Evolutionary conservation across 2,888 invertebrate genomes (phyloP).

Genomic region (Iphiclides podalirius): DNA sequence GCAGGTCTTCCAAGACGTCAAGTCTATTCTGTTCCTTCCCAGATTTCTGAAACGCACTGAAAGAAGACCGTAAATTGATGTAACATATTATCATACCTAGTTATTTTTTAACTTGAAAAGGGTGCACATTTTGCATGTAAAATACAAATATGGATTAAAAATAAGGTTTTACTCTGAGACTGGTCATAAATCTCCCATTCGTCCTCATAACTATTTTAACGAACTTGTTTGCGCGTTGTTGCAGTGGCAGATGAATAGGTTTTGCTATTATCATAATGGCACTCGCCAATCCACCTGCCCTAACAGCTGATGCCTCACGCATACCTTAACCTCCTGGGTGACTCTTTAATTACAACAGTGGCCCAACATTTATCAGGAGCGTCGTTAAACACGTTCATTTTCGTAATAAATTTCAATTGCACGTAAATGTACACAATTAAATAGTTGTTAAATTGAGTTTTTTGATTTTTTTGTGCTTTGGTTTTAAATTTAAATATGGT

Average conservation of each 20-base stretch:
- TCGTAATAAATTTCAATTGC: constrained; percentile 19
- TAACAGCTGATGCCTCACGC: constrained; percentile 40
- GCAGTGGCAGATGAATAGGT: neutral
- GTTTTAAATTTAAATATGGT: too few relatives aligned
- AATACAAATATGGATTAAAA: too few relatives aligned
- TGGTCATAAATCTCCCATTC: neutral
- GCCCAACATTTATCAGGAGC: constrained; percentile 18
- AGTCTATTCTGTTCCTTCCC: too few relatives aligned
- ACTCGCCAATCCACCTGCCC: constrained; percentile 39
- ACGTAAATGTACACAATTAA: constrained; percentile 5
- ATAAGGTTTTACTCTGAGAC: too few relatives aligned
- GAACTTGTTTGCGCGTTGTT: constrained; percentile 1
- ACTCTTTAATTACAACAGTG: constrained; percentile 32
- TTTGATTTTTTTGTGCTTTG: too few relatives aligned
- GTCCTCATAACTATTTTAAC: neutral
- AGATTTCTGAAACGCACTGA: too few relatives aligned
- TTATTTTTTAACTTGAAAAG: too few relatives aligned
- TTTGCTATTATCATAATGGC: constrained; percentile 4
- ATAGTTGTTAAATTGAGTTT: constrained; percentile 7
- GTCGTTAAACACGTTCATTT: constrained; percentile 14
- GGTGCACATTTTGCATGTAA: too few relatives aligned
- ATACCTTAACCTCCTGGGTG: constrained; percentile 32
- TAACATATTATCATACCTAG: too few relatives aligned
- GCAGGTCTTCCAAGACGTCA: too few relatives aligned
- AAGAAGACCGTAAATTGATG: too few relatives aligned